These are phyloP conservation scores for Chaetops frenatus DNA, from an alignment of 2,113 vertebrate species.

Conservation along the genomic window DNA sequence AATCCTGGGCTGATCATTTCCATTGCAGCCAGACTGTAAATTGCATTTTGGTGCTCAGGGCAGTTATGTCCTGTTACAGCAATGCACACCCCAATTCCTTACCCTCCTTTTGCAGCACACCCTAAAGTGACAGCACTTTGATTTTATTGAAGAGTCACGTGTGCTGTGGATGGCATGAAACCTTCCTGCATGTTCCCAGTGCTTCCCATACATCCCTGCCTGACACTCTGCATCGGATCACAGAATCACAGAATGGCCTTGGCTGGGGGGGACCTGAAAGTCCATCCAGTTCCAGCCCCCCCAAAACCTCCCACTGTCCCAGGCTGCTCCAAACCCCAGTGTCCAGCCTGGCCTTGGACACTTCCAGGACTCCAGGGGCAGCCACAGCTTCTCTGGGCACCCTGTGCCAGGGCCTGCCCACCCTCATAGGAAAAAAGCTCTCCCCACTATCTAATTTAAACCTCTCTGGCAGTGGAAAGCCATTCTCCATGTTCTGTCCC, in stretches of 20 bases:
- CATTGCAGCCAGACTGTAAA: not conserved
- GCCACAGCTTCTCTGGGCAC: not conserved
- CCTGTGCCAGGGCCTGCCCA: not conserved
- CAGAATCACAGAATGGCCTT: not conserved
- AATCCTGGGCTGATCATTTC: not conserved
- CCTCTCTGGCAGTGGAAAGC: not conserved
- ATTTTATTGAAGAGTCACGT: accelerated
- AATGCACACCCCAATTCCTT: not conserved
- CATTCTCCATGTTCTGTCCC: not conserved
- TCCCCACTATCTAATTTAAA: not conserved
- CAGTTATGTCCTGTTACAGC: not conserved
- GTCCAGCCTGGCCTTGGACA: not conserved
- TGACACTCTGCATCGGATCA: not conserved
- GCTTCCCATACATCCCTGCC: not conserved
- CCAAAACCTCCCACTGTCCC: not conserved
- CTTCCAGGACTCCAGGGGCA: not conserved
- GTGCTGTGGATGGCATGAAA: not conserved
- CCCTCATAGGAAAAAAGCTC: accelerated
- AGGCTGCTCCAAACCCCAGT: not conserved
- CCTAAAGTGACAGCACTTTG: too few species aligned
- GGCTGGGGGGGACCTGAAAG: not conserved
- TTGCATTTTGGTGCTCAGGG: not conserved
- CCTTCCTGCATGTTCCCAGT: not conserved
- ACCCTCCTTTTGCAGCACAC: not conserved
- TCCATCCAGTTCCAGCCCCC: not conserved